phyloP scores from a whole-genome alignment of 2,113 vertebrate genomes.

The Poeciliopsis retropinna region DNA sequence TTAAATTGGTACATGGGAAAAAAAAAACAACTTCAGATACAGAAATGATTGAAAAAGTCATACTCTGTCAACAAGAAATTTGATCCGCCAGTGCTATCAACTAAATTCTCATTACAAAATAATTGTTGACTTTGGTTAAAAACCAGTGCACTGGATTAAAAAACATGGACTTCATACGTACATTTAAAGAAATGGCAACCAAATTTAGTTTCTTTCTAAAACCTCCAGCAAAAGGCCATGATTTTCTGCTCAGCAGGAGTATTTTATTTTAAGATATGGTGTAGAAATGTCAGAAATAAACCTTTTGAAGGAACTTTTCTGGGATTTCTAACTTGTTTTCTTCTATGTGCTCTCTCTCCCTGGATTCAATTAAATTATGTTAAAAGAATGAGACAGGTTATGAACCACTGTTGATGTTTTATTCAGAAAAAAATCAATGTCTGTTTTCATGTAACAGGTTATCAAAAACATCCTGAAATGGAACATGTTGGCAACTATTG shows the following conservation, averaged over 20 bases:
- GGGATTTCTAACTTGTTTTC: background rate
- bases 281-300: background rate
- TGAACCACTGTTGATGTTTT: background rate
- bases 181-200: background rate
- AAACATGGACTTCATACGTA: background rate
- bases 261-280: background rate
- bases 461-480: background rate
- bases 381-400: background rate
- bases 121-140: background rate
- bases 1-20: background rate
- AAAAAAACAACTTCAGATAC: background rate
- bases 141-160: background rate
- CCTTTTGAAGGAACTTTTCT: background rate
- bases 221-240: background rate
- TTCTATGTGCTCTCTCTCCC: too few species aligned
- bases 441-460: background rate
- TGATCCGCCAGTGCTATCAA: background rate
- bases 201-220: background rate
- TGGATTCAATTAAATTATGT: too few species aligned
- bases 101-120: background rate
- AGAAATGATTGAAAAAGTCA: background rate
- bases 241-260: background rate
- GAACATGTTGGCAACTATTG: background rate
- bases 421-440: background rate
- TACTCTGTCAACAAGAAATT: background rate